Conservation (phyloP, 2,113 vertebrate species). For the Myodes glareolus region DNA sequence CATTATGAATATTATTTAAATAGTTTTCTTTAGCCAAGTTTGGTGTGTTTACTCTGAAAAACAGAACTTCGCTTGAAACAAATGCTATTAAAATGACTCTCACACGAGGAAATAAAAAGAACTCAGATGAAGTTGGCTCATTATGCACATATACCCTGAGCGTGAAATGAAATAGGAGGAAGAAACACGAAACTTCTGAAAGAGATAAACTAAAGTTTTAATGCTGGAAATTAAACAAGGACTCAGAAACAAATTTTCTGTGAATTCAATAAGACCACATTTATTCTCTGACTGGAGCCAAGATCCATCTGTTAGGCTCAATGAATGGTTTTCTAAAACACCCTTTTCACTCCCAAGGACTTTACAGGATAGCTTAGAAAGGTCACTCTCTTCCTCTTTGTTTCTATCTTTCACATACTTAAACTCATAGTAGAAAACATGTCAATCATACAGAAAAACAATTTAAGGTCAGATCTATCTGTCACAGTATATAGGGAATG, state of each 20-base stretch:
- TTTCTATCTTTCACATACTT: neutral
- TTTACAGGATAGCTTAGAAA: slow-evolving; percentile 41
- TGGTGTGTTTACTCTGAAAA: slow-evolving; percentile 74
- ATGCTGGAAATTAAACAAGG: slow-evolving; percentile 42
- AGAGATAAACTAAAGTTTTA: slow-evolving; percentile 65
- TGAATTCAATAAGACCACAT: slow-evolving; percentile 67
- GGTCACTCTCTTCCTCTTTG: neutral
- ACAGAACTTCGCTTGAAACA: slow-evolving; percentile 74
- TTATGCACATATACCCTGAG: slow-evolving; percentile 39
- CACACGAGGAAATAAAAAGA: slow-evolving; percentile 70
- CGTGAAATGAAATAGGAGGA: slow-evolving; percentile 67
- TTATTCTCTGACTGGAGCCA: slow-evolving; percentile 5
- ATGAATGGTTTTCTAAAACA: slow-evolving; percentile 41
- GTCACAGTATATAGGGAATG: neutral
- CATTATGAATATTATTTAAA: slow-evolving; percentile 72
- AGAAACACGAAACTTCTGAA: slow-evolving; percentile 60
- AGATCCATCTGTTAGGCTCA: slow-evolving; percentile 36
- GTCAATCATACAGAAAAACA: neutral
- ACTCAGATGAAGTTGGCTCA: slow-evolving; percentile 48
- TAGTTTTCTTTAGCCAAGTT: slow-evolving; percentile 76
- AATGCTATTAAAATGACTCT: slow-evolving; percentile 76
- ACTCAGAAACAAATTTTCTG: slow-evolving; percentile 62
- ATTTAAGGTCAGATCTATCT: neutral
- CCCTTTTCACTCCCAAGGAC: slow-evolving; percentile 48
- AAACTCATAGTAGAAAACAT: neutral